These are phyloP conservation scores for Mythimna impura DNA, from an alignment of 2,888 invertebrate species.

Conservation along the genomic window DNA sequence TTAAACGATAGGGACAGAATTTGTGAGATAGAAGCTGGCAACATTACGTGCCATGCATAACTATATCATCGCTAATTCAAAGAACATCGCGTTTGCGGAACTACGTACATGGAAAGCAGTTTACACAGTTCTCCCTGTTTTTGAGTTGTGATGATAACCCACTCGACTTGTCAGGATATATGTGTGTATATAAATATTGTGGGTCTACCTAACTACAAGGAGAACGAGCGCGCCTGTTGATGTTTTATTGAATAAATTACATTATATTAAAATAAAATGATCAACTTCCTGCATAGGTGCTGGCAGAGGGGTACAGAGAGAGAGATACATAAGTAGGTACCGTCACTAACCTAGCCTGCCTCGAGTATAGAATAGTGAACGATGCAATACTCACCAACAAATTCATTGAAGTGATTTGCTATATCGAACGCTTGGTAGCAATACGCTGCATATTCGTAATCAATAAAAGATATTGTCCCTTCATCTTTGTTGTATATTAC, in stretches of 20 bases:
- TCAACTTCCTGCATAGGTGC: slow-evolving; percentile 4
- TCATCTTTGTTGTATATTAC: slow-evolving; percentile 95
- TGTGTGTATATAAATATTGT: not conserved
- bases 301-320: not conserved
- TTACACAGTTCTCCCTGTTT: too few species aligned
- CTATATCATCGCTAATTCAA: not conserved
- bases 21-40: not conserved
- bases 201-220: not conserved
- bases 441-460: slow-evolving; percentile 98
- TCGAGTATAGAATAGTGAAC: not conserved
- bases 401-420: slow-evolving; percentile 99
- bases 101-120: not conserved
- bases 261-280: slow-evolving; percentile 3
- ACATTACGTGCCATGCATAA: not conserved
- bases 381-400: slow-evolving; percentile 93
- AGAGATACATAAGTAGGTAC: not conserved
- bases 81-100: not conserved
- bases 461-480: slow-evolving; percentile 96
- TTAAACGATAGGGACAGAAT: not conserved
- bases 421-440: slow-evolving; percentile 99
- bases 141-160: not conserved
- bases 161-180: not conserved
- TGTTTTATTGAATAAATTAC: slow-evolving; percentile 1
- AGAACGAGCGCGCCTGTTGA: not conserved
- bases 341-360: slow-evolving; percentile 8